Evolutionary conservation across 2,888 invertebrate genomes (phyloP).

Genomic region (Ichneumoninae sp.): DNA sequence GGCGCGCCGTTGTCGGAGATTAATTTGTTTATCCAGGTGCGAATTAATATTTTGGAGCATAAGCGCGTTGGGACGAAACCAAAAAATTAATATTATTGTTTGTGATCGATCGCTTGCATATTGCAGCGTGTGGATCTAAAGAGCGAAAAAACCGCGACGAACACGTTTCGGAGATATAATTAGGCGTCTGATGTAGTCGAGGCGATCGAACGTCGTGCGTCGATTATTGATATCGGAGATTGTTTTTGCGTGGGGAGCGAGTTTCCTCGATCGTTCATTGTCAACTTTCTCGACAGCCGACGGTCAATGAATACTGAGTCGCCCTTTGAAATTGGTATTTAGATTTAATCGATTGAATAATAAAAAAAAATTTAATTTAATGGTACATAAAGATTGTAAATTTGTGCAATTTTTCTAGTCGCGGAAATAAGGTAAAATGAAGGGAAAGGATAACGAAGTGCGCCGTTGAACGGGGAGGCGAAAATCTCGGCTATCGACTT

Average conservation of each 20-base stretch:
- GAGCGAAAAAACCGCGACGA: too few relatives aligned
- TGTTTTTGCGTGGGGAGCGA: background rate
- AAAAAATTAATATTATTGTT: background rate
- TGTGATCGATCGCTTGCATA: background rate
- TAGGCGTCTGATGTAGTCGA: background rate
- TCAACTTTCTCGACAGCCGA: background rate
- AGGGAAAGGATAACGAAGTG: background rate
- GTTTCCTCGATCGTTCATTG: background rate
- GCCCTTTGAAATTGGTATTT: background rate
- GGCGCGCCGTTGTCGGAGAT: background rate
- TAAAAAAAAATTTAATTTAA: background rate
- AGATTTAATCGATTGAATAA: background rate
- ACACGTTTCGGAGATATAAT: background rate
- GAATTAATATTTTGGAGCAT: background rate
- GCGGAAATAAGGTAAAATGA: background rate
- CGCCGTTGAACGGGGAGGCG: background rate
- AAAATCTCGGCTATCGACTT: background rate
- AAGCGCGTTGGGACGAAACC: background rate
- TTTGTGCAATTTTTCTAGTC: background rate
- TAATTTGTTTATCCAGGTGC: slow-evolving; percentile 2
- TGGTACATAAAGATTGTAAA: background rate
- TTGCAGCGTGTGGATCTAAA: too few relatives aligned
- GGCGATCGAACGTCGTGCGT: background rate
- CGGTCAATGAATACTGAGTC: background rate
- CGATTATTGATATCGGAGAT: background rate